A percentile compares a stretch with the other conserved stretches of the same genome.
phyloP scores from a whole-genome alignment of 2,113 vertebrate species.

The Rousettus leschenaultii region DNA sequence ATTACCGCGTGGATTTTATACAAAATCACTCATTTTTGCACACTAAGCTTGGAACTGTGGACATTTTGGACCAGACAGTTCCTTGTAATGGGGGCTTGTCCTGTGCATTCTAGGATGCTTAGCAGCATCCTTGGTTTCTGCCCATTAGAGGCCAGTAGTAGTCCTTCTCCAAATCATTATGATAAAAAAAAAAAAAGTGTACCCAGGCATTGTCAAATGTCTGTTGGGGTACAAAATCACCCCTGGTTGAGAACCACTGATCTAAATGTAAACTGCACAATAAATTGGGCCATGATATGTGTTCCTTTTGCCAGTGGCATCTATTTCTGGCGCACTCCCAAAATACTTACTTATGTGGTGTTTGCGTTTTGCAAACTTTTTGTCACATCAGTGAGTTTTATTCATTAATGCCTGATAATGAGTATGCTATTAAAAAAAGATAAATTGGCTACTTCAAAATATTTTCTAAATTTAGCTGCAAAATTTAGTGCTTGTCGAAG shows the following conservation, averaged over 20 bases:
- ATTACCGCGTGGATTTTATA: not conserved
- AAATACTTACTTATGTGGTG: not conserved
- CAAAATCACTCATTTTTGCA: not conserved
- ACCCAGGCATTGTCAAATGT: not conserved
- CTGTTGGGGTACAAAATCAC: not conserved
- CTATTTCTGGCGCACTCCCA: not conserved
- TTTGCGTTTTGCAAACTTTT: not conserved
- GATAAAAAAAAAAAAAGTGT: not conserved
- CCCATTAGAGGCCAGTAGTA: not conserved
- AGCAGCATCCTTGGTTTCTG: not conserved
- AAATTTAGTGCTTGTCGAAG: conserved; percentile 24
- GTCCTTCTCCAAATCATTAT: not conserved
- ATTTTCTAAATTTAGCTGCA: conserved; percentile 35
- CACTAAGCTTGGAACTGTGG: not conserved
- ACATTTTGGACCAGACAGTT: not conserved
- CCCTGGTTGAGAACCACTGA: not conserved
- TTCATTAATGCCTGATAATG: not conserved
- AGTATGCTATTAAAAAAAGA: conserved; percentile 25
- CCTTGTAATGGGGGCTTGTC: not conserved
- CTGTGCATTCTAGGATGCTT: not conserved
- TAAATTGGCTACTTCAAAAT: conserved; percentile 35
- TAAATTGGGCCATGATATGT: not conserved
- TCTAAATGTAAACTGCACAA: not conserved
- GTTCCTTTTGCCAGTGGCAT: not conserved
- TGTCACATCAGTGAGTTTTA: conserved; percentile 16